Conservation (phyloP, 2,797 vertebrate species). For the Amniataba percoides region DNA sequence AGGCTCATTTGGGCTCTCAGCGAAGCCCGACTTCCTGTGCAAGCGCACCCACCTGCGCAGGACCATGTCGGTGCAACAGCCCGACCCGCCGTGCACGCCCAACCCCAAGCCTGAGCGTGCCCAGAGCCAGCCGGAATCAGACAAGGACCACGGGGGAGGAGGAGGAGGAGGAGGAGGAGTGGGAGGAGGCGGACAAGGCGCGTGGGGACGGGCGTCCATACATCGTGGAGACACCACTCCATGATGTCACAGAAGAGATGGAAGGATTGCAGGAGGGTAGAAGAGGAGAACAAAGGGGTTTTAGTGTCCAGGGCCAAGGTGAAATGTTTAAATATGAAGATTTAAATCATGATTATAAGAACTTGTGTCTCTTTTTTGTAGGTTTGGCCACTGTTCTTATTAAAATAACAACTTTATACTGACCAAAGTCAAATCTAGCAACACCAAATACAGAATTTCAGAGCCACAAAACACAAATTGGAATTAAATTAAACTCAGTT, state of each 20-base stretch:
- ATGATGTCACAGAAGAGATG: constrained; percentile 67
- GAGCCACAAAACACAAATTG: background rate
- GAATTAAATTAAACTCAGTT: background rate
- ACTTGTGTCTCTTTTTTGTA: background rate
- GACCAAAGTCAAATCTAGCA: background rate
- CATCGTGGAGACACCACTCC: constrained; percentile 87
- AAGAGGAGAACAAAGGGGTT: constrained; percentile 46
- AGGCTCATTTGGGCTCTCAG: constrained; percentile 95
- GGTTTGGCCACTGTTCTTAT: background rate
- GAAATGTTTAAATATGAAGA: constrained; percentile 13
- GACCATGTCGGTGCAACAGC: constrained; percentile 98
- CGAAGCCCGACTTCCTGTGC: constrained; percentile 96
- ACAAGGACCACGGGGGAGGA: constrained; percentile 91
- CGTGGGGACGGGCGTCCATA: constrained; percentile 82
- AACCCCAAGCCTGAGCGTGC: constrained; percentile 97
- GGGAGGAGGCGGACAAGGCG: constrained; percentile 80
- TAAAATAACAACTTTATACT: background rate
- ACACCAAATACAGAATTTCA: background rate
- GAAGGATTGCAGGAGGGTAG: constrained; percentile 44
- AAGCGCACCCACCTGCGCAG: constrained; percentile 96
- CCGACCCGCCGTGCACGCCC: constrained; percentile 89
- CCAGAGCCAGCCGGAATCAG: constrained; percentile 97
- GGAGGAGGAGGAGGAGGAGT: constrained; percentile 80
- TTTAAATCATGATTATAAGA: background rate
- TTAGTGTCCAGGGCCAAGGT: constrained; percentile 72